These are phyloP conservation scores for Macrostomum cliftonense DNA, from an alignment of 2,888 invertebrate species.

Conservation along the genomic window DNA sequence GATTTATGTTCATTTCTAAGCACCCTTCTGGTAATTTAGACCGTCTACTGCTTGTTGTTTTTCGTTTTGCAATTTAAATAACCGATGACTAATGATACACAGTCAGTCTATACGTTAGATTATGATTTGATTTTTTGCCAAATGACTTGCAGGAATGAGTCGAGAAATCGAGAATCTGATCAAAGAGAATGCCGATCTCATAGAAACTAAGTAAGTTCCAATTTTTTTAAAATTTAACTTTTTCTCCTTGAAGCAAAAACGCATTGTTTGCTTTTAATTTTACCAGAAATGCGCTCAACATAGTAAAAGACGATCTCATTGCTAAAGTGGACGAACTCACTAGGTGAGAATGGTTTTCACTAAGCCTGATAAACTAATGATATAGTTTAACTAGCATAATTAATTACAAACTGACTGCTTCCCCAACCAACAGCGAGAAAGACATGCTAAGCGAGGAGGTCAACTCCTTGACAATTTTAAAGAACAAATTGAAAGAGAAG, in stretches of 20 bases:
- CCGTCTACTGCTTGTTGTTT: too few relatives aligned
- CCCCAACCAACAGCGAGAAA: conserved; percentile 45
- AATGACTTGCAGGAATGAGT: background rate
- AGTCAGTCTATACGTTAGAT: too few relatives aligned
- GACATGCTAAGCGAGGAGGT: conserved; percentile 88
- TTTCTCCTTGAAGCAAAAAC: background rate
- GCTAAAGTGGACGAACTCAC: conserved; percentile 91
- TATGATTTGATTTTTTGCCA: too few relatives aligned
- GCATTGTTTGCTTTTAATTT: background rate
- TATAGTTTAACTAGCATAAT: too few relatives aligned
- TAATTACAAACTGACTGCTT: too few relatives aligned
- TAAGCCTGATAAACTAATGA: too few relatives aligned
- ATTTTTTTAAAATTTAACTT: conserved; percentile 1
- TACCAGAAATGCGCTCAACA: conserved; percentile 79
- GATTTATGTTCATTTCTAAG: too few relatives aligned
- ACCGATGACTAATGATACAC: too few relatives aligned
- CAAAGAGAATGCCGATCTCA: conserved; percentile 87
- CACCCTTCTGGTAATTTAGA: too few relatives aligned
- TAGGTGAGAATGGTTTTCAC: conserved; percentile 39
- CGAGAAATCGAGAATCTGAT: conserved; percentile 58
- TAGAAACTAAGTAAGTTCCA: conserved; percentile 71
- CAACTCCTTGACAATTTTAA: conserved; percentile 59
- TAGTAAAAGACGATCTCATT: conserved; percentile 96
- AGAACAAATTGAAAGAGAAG: conserved; percentile 59
- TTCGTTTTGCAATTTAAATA: too few relatives aligned